phyloP scores from a whole-genome alignment of 1,140 invertebrate genomes.

The Leptinotarsa texana region DNA sequence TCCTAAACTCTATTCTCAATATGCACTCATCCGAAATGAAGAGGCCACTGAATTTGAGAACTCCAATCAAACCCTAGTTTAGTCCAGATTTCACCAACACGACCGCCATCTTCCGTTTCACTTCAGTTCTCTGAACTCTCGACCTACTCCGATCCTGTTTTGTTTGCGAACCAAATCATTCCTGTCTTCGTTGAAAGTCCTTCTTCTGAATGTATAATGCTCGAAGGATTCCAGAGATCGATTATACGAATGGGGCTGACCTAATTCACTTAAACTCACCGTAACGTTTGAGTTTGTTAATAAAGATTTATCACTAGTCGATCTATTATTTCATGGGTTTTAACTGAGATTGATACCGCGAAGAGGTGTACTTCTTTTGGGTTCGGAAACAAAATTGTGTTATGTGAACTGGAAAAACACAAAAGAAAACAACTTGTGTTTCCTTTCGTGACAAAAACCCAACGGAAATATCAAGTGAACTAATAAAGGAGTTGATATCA shows the following conservation, averaged over 20 bases:
- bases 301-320: not conserved
- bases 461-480: too few relatives aligned
- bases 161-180: not conserved
- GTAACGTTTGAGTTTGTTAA: not conserved
- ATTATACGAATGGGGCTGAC: not conserved
- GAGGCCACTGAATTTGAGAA: not conserved
- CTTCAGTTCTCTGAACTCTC: not conserved
- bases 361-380: not conserved
- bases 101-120: not conserved
- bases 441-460: too few relatives aligned
- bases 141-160: slow-evolving; percentile 2
- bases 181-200: not conserved
- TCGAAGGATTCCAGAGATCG: not conserved
- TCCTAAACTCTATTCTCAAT: not conserved
- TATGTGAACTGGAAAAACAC: too few relatives aligned
- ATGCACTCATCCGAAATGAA: not conserved
- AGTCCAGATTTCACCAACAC: not conserved
- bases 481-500: too few relatives aligned
- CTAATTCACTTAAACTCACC: not conserved
- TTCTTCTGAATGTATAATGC: slow-evolving; percentile 12
- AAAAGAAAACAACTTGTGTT: too few relatives aligned
- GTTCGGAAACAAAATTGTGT: too few relatives aligned
- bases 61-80: too few relatives aligned
- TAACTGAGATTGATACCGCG: not conserved
- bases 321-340: not conserved